Percentiles rank a stretch among this genome's conserved stretches.
Conservation (phyloP, 1,140 invertebrate genomes). For the Drosophila pseudoobscura region DNA sequence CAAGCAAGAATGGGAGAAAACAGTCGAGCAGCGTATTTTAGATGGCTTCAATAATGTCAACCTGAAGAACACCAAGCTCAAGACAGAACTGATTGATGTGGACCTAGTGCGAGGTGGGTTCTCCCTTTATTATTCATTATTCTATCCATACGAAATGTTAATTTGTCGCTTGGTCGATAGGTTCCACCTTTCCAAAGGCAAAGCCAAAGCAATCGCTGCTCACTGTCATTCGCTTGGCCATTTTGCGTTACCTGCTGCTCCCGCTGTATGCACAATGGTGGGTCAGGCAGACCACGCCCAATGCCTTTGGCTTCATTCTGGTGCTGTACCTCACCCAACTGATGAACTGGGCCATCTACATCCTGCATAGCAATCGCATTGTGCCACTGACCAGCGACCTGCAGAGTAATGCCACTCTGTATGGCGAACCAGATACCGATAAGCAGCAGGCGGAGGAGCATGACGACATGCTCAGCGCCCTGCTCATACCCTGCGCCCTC, state of each 20-base stretch:
- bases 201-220: conserved; percentile 95
- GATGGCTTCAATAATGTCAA: conserved; percentile 93
- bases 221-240: conserved; percentile 91
- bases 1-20: conserved; percentile 98
- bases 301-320: conserved; percentile 89
- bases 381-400: conserved; percentile 40
- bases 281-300: conserved; percentile 92
- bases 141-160: not conserved
- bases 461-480: conserved; percentile 70
- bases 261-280: conserved; percentile 94
- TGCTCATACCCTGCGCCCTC: conserved; percentile 91
- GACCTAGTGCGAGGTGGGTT: conserved; percentile 93
- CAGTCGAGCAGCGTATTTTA: conserved; percentile 94
- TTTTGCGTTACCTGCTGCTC: conserved; percentile 91
- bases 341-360: conserved; percentile 87
- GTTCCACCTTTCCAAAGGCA: conserved; percentile 96
- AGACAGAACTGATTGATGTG: conserved; percentile 97
- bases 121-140: not conserved
- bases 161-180: conserved; percentile 84
- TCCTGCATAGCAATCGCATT: conserved; percentile 83
- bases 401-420: conserved; percentile 20
- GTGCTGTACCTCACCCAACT: conserved; percentile 91
- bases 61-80: conserved; percentile 93
- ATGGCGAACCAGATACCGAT: conserved; percentile 14
- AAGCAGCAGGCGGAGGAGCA: conserved; percentile 57